Percentiles rank a stretch among this genome's conserved stretches.
These are phyloP conservation scores for Holothuria scabra DNA, from an alignment of 53 echinoderm and acorn worm species.

Conservation along the genomic window DNA sequence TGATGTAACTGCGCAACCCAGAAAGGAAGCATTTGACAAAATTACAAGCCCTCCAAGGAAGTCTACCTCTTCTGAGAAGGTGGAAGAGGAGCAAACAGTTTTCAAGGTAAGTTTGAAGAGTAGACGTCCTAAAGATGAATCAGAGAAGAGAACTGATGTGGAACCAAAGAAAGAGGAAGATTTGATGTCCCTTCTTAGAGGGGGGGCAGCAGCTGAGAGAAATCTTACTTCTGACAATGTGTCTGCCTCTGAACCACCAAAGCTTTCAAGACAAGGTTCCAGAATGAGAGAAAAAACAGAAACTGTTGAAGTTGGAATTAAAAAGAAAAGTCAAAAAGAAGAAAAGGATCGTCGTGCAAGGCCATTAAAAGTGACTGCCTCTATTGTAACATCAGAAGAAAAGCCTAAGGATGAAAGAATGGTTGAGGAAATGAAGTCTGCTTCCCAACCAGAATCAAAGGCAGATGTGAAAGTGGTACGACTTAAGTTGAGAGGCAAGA, in stretches of 20 bases:
- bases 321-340: too few species aligned
- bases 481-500: constrained; percentile 16
- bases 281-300: too few species aligned
- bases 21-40: neutral
- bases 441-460: neutral
- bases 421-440: neutral
- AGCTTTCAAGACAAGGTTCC: too few species aligned
- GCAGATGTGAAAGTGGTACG: constrained; percentile 30
- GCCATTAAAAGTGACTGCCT: too few species aligned
- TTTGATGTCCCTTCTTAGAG: constrained; percentile 67
- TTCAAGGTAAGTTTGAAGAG: constrained; percentile 51
- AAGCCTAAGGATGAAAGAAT: too few species aligned
- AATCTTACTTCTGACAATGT: too few species aligned
- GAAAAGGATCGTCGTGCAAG: too few species aligned
- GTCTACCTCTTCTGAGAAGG: neutral
- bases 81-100: constrained; percentile 28
- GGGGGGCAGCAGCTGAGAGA: constrained; percentile 26
- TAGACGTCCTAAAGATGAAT: constrained; percentile 18
- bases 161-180: constrained; percentile 75
- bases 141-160: neutral
- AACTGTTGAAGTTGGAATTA: too few species aligned
- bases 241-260: too few species aligned
- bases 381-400: too few species aligned
- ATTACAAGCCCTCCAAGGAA: neutral
- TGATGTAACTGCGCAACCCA: neutral